Evolutionary conservation across 2,888 invertebrate genomes (phyloP).

Genomic region (Cryptus viduatorius): DNA sequence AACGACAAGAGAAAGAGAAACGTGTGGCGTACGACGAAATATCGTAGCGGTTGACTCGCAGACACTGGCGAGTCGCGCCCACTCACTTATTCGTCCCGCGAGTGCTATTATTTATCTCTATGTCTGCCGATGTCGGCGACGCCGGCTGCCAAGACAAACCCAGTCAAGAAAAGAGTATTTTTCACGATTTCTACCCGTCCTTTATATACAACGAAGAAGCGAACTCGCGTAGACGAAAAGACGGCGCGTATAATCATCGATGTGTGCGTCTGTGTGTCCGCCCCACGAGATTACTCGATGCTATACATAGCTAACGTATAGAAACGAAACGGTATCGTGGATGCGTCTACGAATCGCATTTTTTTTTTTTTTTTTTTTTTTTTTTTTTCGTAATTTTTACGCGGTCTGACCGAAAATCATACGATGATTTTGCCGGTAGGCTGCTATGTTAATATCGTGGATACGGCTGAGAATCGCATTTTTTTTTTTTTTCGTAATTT

Average conservation of each 20-base stretch:
- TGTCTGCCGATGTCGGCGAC: constrained; percentile 66
- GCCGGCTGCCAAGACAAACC: constrained; percentile 77
- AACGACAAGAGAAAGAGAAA: constrained; percentile 7
- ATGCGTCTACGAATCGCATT: constrained; percentile 57
- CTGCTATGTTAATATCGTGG: too few species aligned
- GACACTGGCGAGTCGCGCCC: constrained; percentile 82
- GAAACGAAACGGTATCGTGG: constrained; percentile 56
- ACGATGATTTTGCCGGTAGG: too few species aligned
- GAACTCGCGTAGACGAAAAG: constrained; percentile 31
- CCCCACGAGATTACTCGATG: constrained; percentile 41
- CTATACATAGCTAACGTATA: constrained; percentile 61
- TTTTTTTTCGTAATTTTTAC: constrained; percentile 1
- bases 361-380: neutral
- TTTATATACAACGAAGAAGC: neutral
- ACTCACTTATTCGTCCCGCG: constrained; percentile 73
- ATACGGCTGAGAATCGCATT: too few species aligned
- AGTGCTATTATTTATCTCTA: constrained; percentile 79
- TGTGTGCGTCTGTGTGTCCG: neutral
- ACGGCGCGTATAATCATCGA: constrained; percentile 10
- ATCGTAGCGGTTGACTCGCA: constrained; percentile 78
- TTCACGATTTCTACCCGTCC: constrained; percentile 24
- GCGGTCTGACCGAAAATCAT: neutral
- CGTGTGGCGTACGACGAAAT: constrained; percentile 68
- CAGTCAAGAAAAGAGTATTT: constrained; percentile 55
- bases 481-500: too few species aligned